Percentiles rank a stretch among this genome's conserved stretches.
These are phyloP conservation scores for Solea solea DNA, from an alignment of 2,113 vertebrate species.

Conservation along the genomic window DNA sequence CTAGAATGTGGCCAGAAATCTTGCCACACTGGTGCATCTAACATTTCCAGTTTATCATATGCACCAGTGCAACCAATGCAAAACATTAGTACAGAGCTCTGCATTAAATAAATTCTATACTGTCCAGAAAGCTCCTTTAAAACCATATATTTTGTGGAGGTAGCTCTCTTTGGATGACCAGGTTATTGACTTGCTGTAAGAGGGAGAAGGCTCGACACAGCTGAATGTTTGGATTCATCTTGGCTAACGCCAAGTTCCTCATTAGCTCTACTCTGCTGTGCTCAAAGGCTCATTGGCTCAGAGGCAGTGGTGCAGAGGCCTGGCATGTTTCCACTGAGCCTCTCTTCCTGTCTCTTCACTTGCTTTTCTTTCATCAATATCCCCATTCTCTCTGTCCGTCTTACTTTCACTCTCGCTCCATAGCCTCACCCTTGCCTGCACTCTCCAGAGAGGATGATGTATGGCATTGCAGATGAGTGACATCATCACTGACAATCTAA, in stretches of 20 bases:
- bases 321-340: constrained; percentile 55
- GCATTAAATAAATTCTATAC: background rate
- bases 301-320: constrained; percentile 50
- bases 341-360: constrained; percentile 31
- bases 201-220: constrained; percentile 39
- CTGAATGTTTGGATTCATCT: constrained; percentile 39
- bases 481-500: constrained; percentile 38
- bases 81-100: too few relatives aligned
- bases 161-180: constrained; percentile 30
- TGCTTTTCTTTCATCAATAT: constrained; percentile 37
- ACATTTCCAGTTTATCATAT: too few relatives aligned
- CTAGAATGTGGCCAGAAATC: too few relatives aligned
- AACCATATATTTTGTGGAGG: constrained; percentile 7
- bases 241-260: constrained; percentile 47
- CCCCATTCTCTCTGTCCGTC: constrained; percentile 1
- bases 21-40: too few relatives aligned
- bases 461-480: constrained; percentile 46
- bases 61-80: too few relatives aligned
- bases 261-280: constrained; percentile 49
- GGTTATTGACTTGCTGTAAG: constrained; percentile 37
- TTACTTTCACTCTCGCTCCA: constrained; percentile 5
- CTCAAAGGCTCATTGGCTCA: constrained; percentile 50
- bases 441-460: constrained; percentile 34
- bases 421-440: constrained; percentile 22
- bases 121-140: constrained; percentile 1